Percentiles rank a stretch among this genome's conserved stretches.
Conservation (phyloP, 2,113 vertebrate species). For the Gallinago media region DNA sequence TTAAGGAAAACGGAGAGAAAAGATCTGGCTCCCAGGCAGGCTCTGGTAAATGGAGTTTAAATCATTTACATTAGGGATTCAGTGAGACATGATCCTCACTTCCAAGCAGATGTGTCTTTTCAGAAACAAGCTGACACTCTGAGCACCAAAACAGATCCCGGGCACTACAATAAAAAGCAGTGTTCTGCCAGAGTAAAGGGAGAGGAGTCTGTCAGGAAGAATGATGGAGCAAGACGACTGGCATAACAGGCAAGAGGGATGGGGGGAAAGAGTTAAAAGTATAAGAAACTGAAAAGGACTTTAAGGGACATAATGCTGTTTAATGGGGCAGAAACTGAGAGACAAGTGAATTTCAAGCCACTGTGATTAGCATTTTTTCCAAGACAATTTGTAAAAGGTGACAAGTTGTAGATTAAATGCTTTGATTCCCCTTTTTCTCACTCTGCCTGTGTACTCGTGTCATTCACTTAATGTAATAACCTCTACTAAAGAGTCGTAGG, state of each 20-base stretch:
- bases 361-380: neutral
- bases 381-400: neutral
- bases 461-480: neutral
- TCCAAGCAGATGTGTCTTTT: neutral
- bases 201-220: neutral
- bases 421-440: neutral
- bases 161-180: neutral
- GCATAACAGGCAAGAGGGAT: neutral
- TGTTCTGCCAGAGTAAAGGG: neutral
- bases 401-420: neutral
- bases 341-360: neutral
- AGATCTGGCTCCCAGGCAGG: neutral
- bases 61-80: neutral
- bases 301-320: neutral
- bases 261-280: neutral
- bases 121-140: neutral
- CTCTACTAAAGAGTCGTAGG: neutral
- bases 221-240: neutral
- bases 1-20: neutral
- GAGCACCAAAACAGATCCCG: neutral
- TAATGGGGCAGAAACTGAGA: constrained; percentile 18
- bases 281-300: neutral
- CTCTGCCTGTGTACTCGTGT: neutral
- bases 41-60: neutral
- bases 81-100: neutral